Conservation (phyloP, 2,888 invertebrate species). For the Liopterus haemorrhoidalis region DNA sequence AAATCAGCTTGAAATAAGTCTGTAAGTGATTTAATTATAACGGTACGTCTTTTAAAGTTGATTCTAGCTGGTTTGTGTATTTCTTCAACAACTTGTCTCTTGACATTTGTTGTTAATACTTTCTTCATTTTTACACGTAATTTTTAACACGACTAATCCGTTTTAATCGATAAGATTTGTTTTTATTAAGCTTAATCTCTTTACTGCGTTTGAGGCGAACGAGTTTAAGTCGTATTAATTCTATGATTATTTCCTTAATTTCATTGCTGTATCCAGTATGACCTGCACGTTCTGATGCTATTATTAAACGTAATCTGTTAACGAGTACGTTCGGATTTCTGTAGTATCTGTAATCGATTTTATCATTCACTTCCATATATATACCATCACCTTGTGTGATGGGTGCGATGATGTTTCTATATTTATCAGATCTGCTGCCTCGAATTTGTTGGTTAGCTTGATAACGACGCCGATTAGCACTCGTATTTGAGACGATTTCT, state of each 20-base stretch:
- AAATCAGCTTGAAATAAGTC: slow-evolving; percentile 43
- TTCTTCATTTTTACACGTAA: too few relatives aligned
- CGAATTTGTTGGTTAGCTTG: background rate
- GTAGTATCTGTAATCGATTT: background rate
- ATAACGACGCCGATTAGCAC: slow-evolving; percentile 1
- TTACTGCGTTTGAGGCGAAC: too few relatives aligned
- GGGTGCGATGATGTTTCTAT: slow-evolving; percentile 8
- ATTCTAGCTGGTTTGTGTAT: slow-evolving; percentile 38
- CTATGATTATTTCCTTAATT: slow-evolving; percentile 1
- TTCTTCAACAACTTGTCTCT: slow-evolving; percentile 27
- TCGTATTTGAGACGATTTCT: slow-evolving; percentile 9
- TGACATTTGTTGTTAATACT: too few relatives aligned
- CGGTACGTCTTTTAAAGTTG: slow-evolving; percentile 37
- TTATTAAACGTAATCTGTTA: background rate
- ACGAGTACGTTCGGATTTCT: slow-evolving; percentile 1
- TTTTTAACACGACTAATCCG: too few relatives aligned
- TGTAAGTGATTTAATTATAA: slow-evolving; percentile 38
- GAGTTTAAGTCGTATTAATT: too few relatives aligned
- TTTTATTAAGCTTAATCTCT: too few relatives aligned
- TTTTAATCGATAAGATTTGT: too few relatives aligned
- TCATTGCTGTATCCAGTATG: slow-evolving; percentile 8
- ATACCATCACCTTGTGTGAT: background rate
- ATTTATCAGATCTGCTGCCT: background rate
- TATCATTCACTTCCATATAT: too few relatives aligned
- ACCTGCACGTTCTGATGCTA: slow-evolving; percentile 4